phyloP scores from a whole-genome alignment of 2,113 vertebrate genomes.

The Noturus placidus region DNA sequence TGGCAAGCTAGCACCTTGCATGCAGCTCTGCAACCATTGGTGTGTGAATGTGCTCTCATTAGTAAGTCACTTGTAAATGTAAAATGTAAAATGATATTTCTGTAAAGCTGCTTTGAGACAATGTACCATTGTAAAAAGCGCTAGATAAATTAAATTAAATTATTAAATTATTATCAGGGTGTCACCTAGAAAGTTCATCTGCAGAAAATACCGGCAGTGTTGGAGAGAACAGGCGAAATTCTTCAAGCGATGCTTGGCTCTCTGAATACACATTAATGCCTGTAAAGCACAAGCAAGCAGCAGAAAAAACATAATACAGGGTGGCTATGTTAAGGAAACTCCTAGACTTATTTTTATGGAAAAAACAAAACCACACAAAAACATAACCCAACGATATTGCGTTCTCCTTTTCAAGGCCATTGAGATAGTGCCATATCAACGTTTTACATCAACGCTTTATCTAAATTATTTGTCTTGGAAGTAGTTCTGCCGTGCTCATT shows the following conservation, averaged over 20 bases:
- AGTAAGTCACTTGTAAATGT: too few relatives aligned
- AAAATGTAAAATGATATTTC: too few relatives aligned
- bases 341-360: too few relatives aligned
- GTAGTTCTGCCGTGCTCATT: not conserved
- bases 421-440: not conserved
- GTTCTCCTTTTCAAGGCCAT: conserved; percentile 26
- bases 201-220: not conserved
- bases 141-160: too few relatives aligned
- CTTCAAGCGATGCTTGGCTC: not conserved
- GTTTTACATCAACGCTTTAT: conserved; percentile 22
- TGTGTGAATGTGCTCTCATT: too few relatives aligned
- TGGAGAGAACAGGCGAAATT: not conserved
- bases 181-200: not conserved
- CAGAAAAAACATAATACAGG: not conserved
- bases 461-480: conserved; percentile 34
- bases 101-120: too few relatives aligned
- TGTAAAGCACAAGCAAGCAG: not conserved
- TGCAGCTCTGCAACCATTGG: too few relatives aligned
- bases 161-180: too few relatives aligned
- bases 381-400: not conserved
- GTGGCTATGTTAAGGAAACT: too few relatives aligned
- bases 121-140: too few relatives aligned
- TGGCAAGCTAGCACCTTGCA: too few relatives aligned
- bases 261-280: conserved; percentile 11
- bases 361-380: too few relatives aligned